Conservation (phyloP, 2,797 vertebrate genomes). For the Monodelphis domestica region DNA sequence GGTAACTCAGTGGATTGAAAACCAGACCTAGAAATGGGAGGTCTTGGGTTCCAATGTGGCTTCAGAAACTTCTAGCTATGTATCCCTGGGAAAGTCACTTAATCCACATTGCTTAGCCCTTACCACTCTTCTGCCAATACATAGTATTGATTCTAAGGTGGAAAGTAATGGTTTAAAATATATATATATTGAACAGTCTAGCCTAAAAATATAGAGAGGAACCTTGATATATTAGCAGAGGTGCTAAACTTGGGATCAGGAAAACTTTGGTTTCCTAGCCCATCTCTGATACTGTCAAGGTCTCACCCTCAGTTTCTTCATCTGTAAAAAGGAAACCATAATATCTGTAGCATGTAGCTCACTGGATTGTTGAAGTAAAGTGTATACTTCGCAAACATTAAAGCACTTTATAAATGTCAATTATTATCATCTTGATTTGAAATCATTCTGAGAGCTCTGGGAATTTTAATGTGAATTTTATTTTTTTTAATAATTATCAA, state of each 20-base stretch:
- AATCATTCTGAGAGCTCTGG: background rate
- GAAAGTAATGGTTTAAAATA: too few species aligned
- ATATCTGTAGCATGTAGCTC: background rate
- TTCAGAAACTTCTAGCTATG: too few species aligned
- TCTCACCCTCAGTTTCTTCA: background rate
- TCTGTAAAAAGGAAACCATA: background rate
- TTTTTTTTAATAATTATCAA: background rate
- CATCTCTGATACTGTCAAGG: background rate
- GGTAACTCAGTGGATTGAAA: too few species aligned
- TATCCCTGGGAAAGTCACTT: too few species aligned
- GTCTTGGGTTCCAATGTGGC: too few species aligned
- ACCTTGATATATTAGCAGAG: background rate
- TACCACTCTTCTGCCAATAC: too few species aligned
- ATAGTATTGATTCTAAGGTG: too few species aligned
- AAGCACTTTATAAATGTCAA: slow-evolving; percentile 2
- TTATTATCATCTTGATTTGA: slow-evolving; percentile 4
- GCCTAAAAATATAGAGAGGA: background rate
- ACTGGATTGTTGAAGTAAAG: background rate
- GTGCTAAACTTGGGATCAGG: background rate
- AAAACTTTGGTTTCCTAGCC: background rate
- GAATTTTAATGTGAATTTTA: background rate
- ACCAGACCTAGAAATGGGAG: too few species aligned
- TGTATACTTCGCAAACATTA: background rate
- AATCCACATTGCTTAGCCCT: too few species aligned
- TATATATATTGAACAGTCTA: background rate